Conservation (phyloP, 2,113 vertebrate genomes). For the Trinectes maculatus region DNA sequence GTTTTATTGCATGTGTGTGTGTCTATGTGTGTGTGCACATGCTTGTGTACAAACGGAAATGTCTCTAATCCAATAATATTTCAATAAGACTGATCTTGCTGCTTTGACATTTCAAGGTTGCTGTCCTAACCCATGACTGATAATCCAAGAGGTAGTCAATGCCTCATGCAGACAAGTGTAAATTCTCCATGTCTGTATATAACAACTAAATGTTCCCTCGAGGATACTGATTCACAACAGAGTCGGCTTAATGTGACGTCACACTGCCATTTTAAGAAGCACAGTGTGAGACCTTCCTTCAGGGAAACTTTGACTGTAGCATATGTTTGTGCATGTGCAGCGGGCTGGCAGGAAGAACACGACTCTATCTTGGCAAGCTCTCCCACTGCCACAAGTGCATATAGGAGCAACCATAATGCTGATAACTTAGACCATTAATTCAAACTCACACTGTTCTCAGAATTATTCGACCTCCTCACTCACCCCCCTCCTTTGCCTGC, state of each 20-base stretch:
- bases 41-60: slow-evolving; percentile 24
- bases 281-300: background rate
- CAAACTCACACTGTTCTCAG: slow-evolving; percentile 60
- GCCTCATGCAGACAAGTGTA: slow-evolving; percentile 23
- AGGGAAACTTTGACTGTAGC: slow-evolving; percentile 9
- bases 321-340: slow-evolving; percentile 12
- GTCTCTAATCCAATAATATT: slow-evolving; percentile 36
- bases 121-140: slow-evolving; percentile 32
- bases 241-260: slow-evolving; percentile 20
- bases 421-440: slow-evolving; percentile 74
- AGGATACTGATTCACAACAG: slow-evolving; percentile 24
- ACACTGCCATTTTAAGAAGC: background rate
- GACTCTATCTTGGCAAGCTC: background rate
- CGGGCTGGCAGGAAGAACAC: slow-evolving; percentile 4
- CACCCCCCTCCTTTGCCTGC: slow-evolving; percentile 45
- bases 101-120: slow-evolving; percentile 29
- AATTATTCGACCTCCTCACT: slow-evolving; percentile 48
- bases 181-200: slow-evolving; percentile 19
- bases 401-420: slow-evolving; percentile 9
- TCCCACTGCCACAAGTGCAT: slow-evolving; percentile 1
- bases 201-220: slow-evolving; percentile 29
- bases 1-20: slow-evolving; percentile 4
- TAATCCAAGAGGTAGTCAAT: slow-evolving; percentile 38
- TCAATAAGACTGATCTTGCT: slow-evolving; percentile 36
- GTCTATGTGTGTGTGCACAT: slow-evolving; percentile 3